Conservation (phyloP, 2,888 invertebrate species). For the Mesochorus sp. region DNA sequence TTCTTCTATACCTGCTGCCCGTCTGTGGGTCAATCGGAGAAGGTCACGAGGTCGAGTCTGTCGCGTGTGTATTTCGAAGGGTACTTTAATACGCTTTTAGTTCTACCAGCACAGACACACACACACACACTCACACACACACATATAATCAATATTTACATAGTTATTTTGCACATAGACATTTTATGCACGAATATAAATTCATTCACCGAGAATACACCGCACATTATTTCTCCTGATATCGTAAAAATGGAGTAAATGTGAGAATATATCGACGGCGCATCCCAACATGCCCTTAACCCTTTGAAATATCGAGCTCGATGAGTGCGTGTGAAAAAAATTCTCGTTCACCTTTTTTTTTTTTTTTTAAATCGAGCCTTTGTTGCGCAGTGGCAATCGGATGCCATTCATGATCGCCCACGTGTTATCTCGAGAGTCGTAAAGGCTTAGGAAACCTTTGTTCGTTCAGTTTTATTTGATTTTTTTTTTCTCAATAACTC, state of each 20-base stretch:
- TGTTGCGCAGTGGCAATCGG: too few species aligned
- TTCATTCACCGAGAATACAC: conserved; percentile 1
- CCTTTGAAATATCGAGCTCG: conserved; percentile 18
- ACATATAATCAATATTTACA: too few species aligned
- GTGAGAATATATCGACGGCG: not conserved
- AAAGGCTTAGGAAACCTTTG: too few species aligned
- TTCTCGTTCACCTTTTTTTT: too few species aligned
- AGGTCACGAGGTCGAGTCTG: conserved; percentile 74
- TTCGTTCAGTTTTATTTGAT: too few species aligned
- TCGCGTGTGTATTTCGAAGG: conserved; percentile 37
- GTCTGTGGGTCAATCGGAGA: conserved; percentile 72
- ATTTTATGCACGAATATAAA: conserved; percentile 6
- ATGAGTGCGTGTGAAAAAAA: too few species aligned
- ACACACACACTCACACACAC: not conserved
- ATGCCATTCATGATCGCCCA: too few species aligned
- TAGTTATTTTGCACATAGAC: too few species aligned
- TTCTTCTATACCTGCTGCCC: conserved; percentile 5
- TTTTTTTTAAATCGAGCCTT: too few species aligned
- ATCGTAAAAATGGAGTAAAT: not conserved
- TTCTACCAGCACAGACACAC: not conserved
- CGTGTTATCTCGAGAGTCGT: too few species aligned
- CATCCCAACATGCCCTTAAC: not conserved
- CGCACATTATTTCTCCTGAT: not conserved
- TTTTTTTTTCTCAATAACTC: too few species aligned
- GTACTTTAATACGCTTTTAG: conserved; percentile 29